These are phyloP conservation scores for Herminia tarsipennalis DNA, from an alignment of 2,888 invertebrate genomes.

Conservation along the genomic window DNA sequence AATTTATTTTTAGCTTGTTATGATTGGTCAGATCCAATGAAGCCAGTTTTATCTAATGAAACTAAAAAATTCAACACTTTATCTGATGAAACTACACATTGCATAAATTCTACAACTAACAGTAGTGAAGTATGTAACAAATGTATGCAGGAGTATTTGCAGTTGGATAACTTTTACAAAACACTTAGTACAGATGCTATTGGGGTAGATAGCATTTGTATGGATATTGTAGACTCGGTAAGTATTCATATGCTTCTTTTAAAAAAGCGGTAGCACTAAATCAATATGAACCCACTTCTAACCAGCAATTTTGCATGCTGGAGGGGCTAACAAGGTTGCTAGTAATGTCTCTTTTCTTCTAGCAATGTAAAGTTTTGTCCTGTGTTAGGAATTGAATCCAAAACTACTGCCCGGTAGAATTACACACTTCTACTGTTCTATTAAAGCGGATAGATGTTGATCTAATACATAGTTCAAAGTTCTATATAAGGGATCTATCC, in stretches of 20 bases:
- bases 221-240: slow-evolving; percentile 89
- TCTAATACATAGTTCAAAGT: too few relatives aligned
- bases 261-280: too few relatives aligned
- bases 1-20: slow-evolving; percentile 83
- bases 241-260: slow-evolving; percentile 44
- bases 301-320: too few relatives aligned
- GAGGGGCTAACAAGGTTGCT: too few relatives aligned
- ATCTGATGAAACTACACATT: slow-evolving; percentile 73
- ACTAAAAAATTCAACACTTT: slow-evolving; percentile 78
- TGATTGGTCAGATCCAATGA: slow-evolving; percentile 66
- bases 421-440: too few relatives aligned
- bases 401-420: too few relatives aligned
- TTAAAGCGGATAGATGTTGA: too few relatives aligned
- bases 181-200: slow-evolving; percentile 82
- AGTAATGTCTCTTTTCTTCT: too few relatives aligned
- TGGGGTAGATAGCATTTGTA: slow-evolving; percentile 86
- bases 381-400: too few relatives aligned
- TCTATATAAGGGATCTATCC: too few relatives aligned
- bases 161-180: slow-evolving; percentile 85
- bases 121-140: slow-evolving; percentile 76
- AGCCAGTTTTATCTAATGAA: slow-evolving; percentile 76
- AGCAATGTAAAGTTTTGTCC: too few relatives aligned
- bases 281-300: too few relatives aligned
- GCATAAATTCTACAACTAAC: slow-evolving; percentile 65
- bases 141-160: slow-evolving; percentile 83